Base-by-base conservation (phyloP, 1,140 invertebrate species). In the Conus ventricosus region DNA sequence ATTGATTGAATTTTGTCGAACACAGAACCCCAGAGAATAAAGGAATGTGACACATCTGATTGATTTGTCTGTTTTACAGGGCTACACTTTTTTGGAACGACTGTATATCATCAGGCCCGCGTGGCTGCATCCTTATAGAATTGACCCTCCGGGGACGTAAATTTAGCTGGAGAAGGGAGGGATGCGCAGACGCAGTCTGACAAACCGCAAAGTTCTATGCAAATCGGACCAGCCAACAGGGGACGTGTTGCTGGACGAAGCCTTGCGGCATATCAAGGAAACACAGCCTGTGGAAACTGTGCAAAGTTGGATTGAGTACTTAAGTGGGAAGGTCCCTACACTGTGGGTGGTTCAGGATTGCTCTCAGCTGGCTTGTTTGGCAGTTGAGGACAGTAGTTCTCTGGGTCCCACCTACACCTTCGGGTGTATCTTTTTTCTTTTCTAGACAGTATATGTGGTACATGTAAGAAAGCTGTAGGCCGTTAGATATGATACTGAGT, bases 1-100 rank as follows among this genome's bases (percentile, higher is more conserved):
- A 39, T 39, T 39, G 39, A 39, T 39, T 39, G 39, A 39, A 39
- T 39, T 39, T 39, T 39, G 39, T 39, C 39, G 39, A 39, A 39
- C 39, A 39, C 39, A 39, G 39, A 39, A 39, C 3, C 39, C 3
- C 39, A 39, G 39, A 39, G 39, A 39, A 39, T 39, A 39, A 39
- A 39, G 39, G 39, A 39, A 39, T 39, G 39, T 39, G 39, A 39
- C 39, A 39, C 39, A 39, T 3, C 39, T 39, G 39, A 67, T 67
- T 81, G 78, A 15, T 53, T 15, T 39, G 39, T 84, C 10, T 67
- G 25, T 93, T 94, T 92, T 89, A 20, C 94, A 99, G 99, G 99
- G 99, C 90, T 99, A 99, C 95, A 99, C 99, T 93, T 99, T 99
- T 99, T 96, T 99, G 99, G 99, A 99, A 99, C 96, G 99, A 99